A percentile compares a stretch with the other conserved stretches of the same genome.
phyloP scores from a whole-genome alignment of 2,888 invertebrate genomes.

The Cordylochernes scorpioides region DNA sequence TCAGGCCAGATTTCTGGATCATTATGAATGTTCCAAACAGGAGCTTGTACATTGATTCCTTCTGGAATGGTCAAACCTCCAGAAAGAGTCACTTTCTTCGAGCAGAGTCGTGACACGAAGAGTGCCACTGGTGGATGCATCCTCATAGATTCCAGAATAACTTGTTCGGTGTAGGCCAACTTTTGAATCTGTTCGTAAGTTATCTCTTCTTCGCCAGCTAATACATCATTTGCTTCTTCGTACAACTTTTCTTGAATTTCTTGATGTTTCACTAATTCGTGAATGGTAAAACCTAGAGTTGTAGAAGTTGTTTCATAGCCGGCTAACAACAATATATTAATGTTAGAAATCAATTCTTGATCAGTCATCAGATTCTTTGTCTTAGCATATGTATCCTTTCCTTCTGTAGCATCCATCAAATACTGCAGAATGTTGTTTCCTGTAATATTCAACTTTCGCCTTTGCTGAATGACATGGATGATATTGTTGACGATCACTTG shows the following conservation, averaged over 20 bases:
- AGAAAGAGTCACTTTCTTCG: slow-evolving; percentile 5
- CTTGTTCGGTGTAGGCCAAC: no score
- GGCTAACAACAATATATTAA: slow-evolving; percentile 10
- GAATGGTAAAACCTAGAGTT: slow-evolving; percentile 24
- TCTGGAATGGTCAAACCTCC: slow-evolving; percentile 13
- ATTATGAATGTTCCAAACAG: slow-evolving; percentile 16
- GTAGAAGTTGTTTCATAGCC: slow-evolving; percentile 27
- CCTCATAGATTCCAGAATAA: slow-evolving; percentile 8
- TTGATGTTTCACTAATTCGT: slow-evolving; percentile 25
- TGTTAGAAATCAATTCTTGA: slow-evolving; percentile 10
- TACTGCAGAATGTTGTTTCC: slow-evolving; percentile 22
- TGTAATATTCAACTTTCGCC: slow-evolving; percentile 11
- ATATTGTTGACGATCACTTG: slow-evolving; percentile 18
- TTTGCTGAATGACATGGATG: slow-evolving; percentile 14
- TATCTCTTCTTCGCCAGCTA: not conserved
- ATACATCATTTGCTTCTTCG: slow-evolving; percentile 19
- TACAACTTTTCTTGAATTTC: slow-evolving; percentile 24
- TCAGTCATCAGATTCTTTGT: slow-evolving; percentile 4
- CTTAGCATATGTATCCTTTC: not conserved
- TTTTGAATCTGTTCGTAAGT: slow-evolving; percentile 1
- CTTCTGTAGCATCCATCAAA: slow-evolving; percentile 21
- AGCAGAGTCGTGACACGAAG: slow-evolving; percentile 9
- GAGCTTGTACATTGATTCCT: slow-evolving; percentile 12
- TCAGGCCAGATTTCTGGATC: slow-evolving; percentile 15
- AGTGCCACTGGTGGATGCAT: slow-evolving; percentile 13